Evolutionary conservation across 2,888 invertebrate genomes (phyloP).

Genomic region (Branchellion lobata): DNA sequence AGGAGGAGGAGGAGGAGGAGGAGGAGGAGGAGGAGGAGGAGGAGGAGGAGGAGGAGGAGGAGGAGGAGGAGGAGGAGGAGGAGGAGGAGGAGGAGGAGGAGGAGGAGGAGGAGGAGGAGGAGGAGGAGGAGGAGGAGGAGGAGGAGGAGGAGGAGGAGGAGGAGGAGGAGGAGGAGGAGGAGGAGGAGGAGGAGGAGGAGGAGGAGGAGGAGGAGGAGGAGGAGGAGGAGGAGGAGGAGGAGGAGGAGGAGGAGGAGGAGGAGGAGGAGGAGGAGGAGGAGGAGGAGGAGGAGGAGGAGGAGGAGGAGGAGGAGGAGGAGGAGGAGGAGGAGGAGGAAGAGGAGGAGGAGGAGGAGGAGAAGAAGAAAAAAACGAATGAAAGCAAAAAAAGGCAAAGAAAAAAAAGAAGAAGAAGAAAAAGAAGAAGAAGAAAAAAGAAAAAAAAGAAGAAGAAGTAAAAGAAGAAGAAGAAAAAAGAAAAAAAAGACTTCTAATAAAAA

Average conservation of each 20-base stretch:
- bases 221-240: conserved; percentile 27
- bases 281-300: conserved; percentile 16
- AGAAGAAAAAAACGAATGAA: neutral
- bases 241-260: neutral
- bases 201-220: conserved; percentile 22
- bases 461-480: neutral
- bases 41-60: no score
- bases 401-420: neutral
- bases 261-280: conserved; percentile 16
- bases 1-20: no score
- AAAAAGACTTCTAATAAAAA: neutral
- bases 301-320: conserved; percentile 15
- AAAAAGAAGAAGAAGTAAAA: neutral
- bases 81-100: no score
- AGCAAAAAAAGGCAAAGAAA: neutral
- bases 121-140: conserved; percentile 13
- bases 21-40: no score
- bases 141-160: conserved; percentile 23
- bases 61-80: no score
- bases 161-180: neutral
- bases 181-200: conserved; percentile 18
- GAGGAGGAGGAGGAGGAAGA: conserved; percentile 25
- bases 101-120: no score
- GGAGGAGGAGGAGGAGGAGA: neutral
- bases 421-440: neutral